Base-by-base conservation (phyloP, 2,888 invertebrate genomes). In the Tachina lurida region DNA sequence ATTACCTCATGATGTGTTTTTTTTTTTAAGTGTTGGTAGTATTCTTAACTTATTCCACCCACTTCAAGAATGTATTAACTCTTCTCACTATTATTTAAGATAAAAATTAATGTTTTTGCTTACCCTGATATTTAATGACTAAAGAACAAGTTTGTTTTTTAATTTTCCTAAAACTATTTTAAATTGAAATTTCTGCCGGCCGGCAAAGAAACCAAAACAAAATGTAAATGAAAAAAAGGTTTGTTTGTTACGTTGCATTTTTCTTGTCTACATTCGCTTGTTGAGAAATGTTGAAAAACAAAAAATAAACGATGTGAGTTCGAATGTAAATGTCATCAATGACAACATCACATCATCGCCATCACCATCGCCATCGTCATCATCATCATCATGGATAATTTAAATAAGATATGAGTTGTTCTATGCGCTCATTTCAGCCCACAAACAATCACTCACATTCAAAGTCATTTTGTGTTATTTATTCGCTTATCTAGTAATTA, bases 281-380 rank as follows among this genome's bases (percentile, higher is more conserved):
- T 31, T 76, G 65, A 56, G 39, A 56, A 67, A 45, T 31, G 5
- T 45, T 65, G 31, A 31, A 31, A 31, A 41, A 56, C 5, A 63
- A 56, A 31, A 22, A 9, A 9, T n/a, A 71, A 1, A 56, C 31
- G n/a, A 22, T 43, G 10, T 70, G 10, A 41, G 13, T 56, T 15
- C 7, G 5, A 39, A 49, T 71, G 45, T 71, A 39, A 52, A 12
- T 70, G 52, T 45, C 52, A 70, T 52, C 62, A 52, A 68, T 52
- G 68, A 52, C 70, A 78, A 70, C 52, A 60, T 62, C 74, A 63
- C 19, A 31, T 19, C 62, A 49, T 73, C 73, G 60, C 49, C 39
- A 49, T 73, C 73, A 47, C 49, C 39, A 73, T 60, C 60, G 60
- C 5, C 45, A 54, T 17, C n/a, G n/a, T n/a, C 22, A 58, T 54